Evolutionary conservation across 2,888 invertebrate species (phyloP).

Genomic region (Melangyna quadrimaculata): DNA sequence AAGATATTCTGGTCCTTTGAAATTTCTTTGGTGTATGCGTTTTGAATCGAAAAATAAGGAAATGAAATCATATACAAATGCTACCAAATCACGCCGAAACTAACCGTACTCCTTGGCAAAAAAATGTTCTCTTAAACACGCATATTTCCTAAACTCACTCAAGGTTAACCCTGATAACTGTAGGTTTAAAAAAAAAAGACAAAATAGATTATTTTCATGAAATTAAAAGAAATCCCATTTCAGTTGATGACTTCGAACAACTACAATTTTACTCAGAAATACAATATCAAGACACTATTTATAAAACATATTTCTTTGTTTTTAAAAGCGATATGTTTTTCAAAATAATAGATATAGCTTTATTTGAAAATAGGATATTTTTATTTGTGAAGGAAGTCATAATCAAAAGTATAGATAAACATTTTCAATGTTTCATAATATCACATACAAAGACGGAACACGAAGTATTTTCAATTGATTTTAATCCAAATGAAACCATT

Average conservation of each 20-base stretch:
- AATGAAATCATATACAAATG: too few species aligned
- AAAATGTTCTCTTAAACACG: not conserved
- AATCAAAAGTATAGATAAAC: too few species aligned
- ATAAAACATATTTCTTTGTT: not conserved
- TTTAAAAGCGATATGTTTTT: not conserved
- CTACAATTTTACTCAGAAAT: not conserved
- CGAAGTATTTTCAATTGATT: too few species aligned
- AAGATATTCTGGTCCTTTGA: too few species aligned
- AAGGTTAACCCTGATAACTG: not conserved
- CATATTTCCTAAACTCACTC: not conserved
- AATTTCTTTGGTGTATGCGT: too few species aligned
- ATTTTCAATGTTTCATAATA: too few species aligned
- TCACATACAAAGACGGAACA: too few species aligned
- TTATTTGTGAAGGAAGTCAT: not conserved
- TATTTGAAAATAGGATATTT: not conserved
- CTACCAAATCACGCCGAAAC: not conserved
- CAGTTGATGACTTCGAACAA: not conserved
- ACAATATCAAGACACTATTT: not conserved
- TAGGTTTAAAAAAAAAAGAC: not conserved
- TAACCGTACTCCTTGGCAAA: not conserved
- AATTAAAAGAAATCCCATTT: not conserved
- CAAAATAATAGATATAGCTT: not conserved
- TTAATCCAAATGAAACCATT: too few species aligned
- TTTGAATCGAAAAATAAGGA: too few species aligned
- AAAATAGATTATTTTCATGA: not conserved